Conservation (phyloP, 2,888 invertebrate genomes). For the Exocentrus adspersus region DNA sequence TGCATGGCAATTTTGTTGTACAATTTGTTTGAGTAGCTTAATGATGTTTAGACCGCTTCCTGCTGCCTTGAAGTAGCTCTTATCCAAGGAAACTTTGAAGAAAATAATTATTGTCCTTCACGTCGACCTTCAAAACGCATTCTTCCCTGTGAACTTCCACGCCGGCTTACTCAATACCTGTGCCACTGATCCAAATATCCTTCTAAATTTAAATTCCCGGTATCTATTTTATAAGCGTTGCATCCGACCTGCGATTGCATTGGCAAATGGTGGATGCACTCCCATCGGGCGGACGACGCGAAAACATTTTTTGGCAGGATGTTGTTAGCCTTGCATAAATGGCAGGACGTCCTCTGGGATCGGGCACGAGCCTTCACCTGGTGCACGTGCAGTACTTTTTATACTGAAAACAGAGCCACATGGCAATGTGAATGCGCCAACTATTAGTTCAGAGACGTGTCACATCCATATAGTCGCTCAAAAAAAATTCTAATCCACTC, state of each 20-base stretch:
- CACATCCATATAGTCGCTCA: no score
- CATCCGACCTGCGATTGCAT: conserved; percentile 39
- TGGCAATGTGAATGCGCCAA: no score
- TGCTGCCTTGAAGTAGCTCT: no score
- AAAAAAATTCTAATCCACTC: no score
- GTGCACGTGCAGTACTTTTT: no score
- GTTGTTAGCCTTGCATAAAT: conserved; percentile 50
- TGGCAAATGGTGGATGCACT: conserved; percentile 35
- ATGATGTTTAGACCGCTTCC: no score
- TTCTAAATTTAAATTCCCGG: conserved; percentile 50
- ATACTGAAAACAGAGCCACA: no score
- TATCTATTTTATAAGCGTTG: conserved; percentile 30
- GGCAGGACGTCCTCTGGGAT: conserved; percentile 38
- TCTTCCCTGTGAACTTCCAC: conserved; percentile 26
- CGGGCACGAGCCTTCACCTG: no score
- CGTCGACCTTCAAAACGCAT: conserved; percentile 28
- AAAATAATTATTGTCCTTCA: not conserved
- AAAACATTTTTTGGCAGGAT: conserved; percentile 43
- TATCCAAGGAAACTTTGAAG: no score
- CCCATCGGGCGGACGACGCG: conserved; percentile 8
- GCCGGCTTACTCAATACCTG: conserved; percentile 61
- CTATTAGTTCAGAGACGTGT: no score
- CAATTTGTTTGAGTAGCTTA: no score
- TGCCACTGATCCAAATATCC: conserved; percentile 50
- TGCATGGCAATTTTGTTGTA: no score